Evolutionary conservation across 2,888 invertebrate species (phyloP).

Genomic region (Cacoxenus indagator): DNA sequence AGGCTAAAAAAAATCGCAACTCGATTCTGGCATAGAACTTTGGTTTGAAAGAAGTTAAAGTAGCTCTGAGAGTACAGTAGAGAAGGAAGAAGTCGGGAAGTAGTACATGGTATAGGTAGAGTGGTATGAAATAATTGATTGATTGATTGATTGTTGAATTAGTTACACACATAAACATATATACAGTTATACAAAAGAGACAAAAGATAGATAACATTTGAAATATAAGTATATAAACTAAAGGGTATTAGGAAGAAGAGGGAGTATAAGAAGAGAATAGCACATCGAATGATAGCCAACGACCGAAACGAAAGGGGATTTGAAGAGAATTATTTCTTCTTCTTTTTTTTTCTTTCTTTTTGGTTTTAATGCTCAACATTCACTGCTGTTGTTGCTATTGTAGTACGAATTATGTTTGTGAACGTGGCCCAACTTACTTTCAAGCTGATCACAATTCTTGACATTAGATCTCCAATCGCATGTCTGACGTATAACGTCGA

Average conservation of each 20-base stretch:
- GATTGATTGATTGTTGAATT: slow-evolving; percentile 8
- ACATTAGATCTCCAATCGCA: slow-evolving; percentile 98
- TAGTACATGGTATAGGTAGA: no score
- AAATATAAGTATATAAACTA: background rate
- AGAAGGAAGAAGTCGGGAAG: background rate
- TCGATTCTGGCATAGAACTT: slow-evolving; percentile 12
- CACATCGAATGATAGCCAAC: background rate
- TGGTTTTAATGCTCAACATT: background rate
- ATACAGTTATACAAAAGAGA: slow-evolving; percentile 1
- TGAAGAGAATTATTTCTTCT: background rate
- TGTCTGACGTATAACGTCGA: slow-evolving; percentile 94
- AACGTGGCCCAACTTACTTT: slow-evolving; percentile 82
- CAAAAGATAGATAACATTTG: slow-evolving; percentile 8
- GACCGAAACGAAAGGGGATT: background rate
- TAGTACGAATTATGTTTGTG: slow-evolving; percentile 8
- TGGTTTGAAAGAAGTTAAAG: slow-evolving; percentile 13
- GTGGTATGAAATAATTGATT: slow-evolving; percentile 2
- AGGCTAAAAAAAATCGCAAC: background rate
- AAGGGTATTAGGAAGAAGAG: background rate
- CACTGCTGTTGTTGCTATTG: background rate
- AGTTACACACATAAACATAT: slow-evolving; percentile 16
- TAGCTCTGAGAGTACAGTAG: background rate
- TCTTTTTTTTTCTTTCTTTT: background rate
- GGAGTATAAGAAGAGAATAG: background rate
- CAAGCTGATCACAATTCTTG: slow-evolving; percentile 93